Evolutionary conservation across 2,888 invertebrate species (phyloP).

Genomic region (Microplitis manilae): DNA sequence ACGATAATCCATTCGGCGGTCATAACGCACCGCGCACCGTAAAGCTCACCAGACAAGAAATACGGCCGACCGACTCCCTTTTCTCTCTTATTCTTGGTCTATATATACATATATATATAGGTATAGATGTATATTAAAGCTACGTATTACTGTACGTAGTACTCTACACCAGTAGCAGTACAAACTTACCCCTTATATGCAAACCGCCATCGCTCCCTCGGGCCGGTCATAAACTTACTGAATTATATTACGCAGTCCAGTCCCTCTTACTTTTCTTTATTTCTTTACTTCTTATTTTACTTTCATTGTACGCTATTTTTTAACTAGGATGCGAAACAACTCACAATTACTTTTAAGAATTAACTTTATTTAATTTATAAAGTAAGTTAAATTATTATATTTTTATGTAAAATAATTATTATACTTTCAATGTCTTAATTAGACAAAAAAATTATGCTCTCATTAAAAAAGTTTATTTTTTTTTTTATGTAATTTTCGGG

Average conservation of each 20-base stretch:
- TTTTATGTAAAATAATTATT: too few relatives aligned
- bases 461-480: too few relatives aligned
- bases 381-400: too few relatives aligned
- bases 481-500: too few relatives aligned
- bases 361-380: too few relatives aligned
- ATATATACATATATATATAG: conserved; percentile 21
- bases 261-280: conserved; percentile 48
- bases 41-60: conserved; percentile 72
- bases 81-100: conserved; percentile 46
- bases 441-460: too few relatives aligned
- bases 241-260: conserved; percentile 69
- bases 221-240: conserved; percentile 71
- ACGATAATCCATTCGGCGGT: conserved; percentile 71
- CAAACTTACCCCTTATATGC: conserved; percentile 70
- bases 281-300: conserved; percentile 33
- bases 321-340: conserved; percentile 16
- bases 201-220: conserved; percentile 68
- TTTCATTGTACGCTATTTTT: conserved; percentile 3
- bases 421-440: too few relatives aligned
- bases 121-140: conserved; percentile 9
- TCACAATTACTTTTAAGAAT: conserved; percentile 7
- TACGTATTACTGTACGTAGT: too few relatives aligned
- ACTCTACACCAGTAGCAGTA: conserved; percentile 50
- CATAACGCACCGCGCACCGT: conserved; percentile 67
- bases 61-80: conserved; percentile 65